Evolutionary conservation across 2,113 vertebrate species (phyloP), one percentile per base, ranked within the genome.

Genomic region (Elaphurus davidianus): DNA sequence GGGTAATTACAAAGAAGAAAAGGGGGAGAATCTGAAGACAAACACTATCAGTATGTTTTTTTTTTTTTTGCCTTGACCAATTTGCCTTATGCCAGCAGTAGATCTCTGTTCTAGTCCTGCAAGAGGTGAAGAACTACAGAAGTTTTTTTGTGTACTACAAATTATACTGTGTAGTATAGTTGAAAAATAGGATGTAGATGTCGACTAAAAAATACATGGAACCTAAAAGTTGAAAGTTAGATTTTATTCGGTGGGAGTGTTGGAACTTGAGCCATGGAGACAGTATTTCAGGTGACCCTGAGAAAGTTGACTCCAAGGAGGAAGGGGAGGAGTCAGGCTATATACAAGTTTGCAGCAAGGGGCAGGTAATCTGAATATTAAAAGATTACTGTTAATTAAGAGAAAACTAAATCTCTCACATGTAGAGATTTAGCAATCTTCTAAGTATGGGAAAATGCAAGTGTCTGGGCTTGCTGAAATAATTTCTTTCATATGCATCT

Each of bases 1-100:
- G 74, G 21, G 54, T 91, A 91, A 84, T 93, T 87, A 54, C 36
- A 94, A 67, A 47, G 30, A 55, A 79, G 55, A 86, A 97, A 90
- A 71, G 47, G 27, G 27, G 25, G 23, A 93, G 33, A 5, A 3
- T 71, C 55, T 96, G 71, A 91, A 96, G 64, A 74, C 10, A 57
- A 89, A 76, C 11, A 36, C 7, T 62, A 82, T 88, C 10, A 78
- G 33, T 78, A 5, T 43, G 28, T 3, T 87, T 83, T 95, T 40
- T 9, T 86, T 87, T 9, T 86, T 87, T 94, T 96, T 79, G 12
- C 45, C 78, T 91, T 90, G n/a, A 88, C 10, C 52, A 52, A 7
- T 43, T 60, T 96, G 57, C 64, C 13, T 88, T 93, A 33, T 89
- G 40, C 55, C 45, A 79, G 7, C 3, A 62, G 47, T 52, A 83